These are phyloP conservation scores for Seriola quinqueradiata DNA, from an alignment of 2,113 vertebrate species.

Conservation along the genomic window DNA sequence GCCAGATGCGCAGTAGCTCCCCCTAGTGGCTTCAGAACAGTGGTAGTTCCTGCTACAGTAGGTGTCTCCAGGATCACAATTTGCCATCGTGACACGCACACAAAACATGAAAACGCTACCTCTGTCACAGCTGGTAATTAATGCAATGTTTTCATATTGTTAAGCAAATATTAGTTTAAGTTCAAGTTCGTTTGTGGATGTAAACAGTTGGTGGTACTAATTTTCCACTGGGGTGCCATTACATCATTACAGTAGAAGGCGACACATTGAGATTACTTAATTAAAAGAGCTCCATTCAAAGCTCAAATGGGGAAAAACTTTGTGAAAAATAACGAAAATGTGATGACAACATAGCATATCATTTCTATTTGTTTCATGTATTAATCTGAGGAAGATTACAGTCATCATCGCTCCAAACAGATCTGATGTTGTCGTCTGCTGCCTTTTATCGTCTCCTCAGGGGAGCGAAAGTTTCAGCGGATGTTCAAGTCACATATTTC, in stretches of 20 bases:
- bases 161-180: background rate
- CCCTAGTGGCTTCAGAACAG: too few relatives aligned
- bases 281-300: background rate
- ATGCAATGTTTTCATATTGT: background rate
- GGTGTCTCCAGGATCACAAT: too few relatives aligned
- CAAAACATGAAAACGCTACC: too few relatives aligned
- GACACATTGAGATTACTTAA: background rate
- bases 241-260: background rate
- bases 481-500: background rate
- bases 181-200: background rate
- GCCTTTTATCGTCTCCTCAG: background rate
- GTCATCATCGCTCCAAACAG: too few relatives aligned
- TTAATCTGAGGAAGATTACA: background rate
- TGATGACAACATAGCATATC: too few relatives aligned
- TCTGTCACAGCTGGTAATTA: too few relatives aligned
- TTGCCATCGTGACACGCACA: too few relatives aligned
- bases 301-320: background rate
- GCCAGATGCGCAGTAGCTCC: too few relatives aligned
- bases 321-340: background rate
- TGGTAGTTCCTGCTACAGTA: too few relatives aligned
- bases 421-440: too few relatives aligned
- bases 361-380: background rate
- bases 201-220: background rate
- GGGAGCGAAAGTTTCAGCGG: background rate
- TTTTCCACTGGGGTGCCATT: background rate